Evolutionary conservation across 2,888 invertebrate genomes (phyloP).

Genomic region (Formica aserva): DNA sequence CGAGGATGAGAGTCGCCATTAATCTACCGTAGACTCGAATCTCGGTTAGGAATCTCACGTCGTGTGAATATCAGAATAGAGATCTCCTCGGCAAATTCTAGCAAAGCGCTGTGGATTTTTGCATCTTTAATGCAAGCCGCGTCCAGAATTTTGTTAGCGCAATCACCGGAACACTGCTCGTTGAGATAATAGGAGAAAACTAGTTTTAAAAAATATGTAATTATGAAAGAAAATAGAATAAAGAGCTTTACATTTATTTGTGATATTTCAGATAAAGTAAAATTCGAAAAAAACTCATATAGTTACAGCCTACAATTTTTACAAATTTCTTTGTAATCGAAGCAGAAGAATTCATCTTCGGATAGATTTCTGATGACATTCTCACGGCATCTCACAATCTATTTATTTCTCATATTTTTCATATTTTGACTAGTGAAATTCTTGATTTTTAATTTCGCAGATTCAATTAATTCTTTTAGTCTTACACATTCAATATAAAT

Average conservation of each 20-base stretch:
- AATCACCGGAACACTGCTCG: constrained; percentile 18
- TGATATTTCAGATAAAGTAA: not conserved
- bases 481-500: not conserved
- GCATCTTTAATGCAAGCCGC: constrained; percentile 49
- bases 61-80: constrained; percentile 56
- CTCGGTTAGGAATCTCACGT: constrained; percentile 62
- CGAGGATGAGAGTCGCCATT: constrained; percentile 56
- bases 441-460: not conserved
- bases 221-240: not conserved
- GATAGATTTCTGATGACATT: not conserved
- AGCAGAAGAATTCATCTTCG: not conserved
- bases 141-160: constrained; percentile 21
- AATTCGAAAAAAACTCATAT: not conserved
- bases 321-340: not conserved
- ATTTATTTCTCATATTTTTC: not conserved
- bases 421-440: not conserved
- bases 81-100: constrained; percentile 51
- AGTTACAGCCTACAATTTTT: not conserved
- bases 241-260: not conserved
- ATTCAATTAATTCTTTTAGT: not conserved
- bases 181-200: constrained; percentile 21
- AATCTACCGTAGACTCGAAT: constrained; percentile 59
- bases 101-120: constrained; percentile 47
- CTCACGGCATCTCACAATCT: not conserved
- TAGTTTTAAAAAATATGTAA: constrained; percentile 22